Base-by-base conservation (phyloP, 2,888 invertebrate genomes). In the Adelognathus sp. region DNA sequence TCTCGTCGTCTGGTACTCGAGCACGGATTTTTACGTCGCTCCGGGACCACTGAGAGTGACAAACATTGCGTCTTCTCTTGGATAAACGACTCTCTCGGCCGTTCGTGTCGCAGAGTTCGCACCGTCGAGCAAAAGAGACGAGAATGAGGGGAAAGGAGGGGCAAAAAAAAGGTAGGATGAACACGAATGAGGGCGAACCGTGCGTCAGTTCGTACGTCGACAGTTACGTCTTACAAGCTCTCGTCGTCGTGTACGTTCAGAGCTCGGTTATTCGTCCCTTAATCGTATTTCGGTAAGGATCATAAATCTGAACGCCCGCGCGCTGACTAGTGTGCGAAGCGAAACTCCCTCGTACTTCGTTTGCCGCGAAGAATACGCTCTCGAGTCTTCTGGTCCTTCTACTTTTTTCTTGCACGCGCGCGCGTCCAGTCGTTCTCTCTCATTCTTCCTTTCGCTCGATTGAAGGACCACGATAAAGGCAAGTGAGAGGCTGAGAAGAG, bases 221-320 rank as follows among this genome's bases (percentile, higher is more conserved):
- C 46, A 66, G 64, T 46, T 67, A n/a, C 44, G 11, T 5, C 31
- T 46, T 52, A 52, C 71, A 39, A 63, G 56, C 72, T 36, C 56
- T 58, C 70, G 52, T 67, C 58, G 60, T 61, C 50, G 39, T 83
- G 73, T 80, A 77, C 75, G 81, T 56, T 75, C 76, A 77, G 71
- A 74, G 64, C 77, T 61, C 66, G 75, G 29, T 66, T 71, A 75
- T 71, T 79, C 54, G 60, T 71, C 83, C 80, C 80, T 80, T 86
- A 84, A 86, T 85, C 84, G 75, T 84, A 81, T 84, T 84, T 82
- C 81, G 77, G 81, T 78, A 71, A 82, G 75, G 81, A 84, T 84
- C 86, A 86, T 86, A 86, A 86, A 86, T 86, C 86, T 85, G 70
- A 81, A 81, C 78, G 78, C 75, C 66, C 63, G 74, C 58, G 67